Evolutionary conservation across 2,888 invertebrate species (phyloP), one percentile per base, ranked within the genome.

Genomic region (Antheraea yamamai): DNA sequence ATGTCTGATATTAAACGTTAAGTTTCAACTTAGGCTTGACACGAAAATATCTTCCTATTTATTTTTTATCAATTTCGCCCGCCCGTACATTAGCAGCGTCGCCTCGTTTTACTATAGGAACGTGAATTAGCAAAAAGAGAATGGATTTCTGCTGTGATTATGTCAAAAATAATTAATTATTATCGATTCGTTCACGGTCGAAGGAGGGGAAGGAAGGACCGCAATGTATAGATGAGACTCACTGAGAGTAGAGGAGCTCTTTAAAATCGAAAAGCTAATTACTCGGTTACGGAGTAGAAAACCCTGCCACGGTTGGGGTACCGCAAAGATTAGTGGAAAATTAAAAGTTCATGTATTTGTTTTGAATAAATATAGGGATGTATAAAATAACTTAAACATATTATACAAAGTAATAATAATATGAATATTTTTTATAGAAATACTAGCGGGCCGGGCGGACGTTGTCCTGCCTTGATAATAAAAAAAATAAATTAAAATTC

Each of bases 121-220:
- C 96, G 94, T 96, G 96, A 96, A 96, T 96, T 96, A 96, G 95
- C 96, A 95, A 95, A 95, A 96, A 96, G 95, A 95, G 95, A 96
- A 95, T 95, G 95, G 96, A 95, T 95, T 95, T 95, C 88, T 93
- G 95, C 92, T 89, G 95, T 96, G 96, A 96, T 96, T 96, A 96
- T 95, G 96, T 96, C 96, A 96, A 96, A 96, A 96, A 96, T 96
- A 96, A 96, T 96, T 96, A 96, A 96, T 96, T 96, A 96, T 95
- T 95, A 95, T 96, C 95, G 96, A 96, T 96, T 95, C 89, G 84
- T 85, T 82, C 83, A 85, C 87, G 89, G 85, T 87, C 89, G 88
- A 91, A 92, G 92, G 92, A 87, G 70, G n/a, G 70, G 23, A 70
- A 70, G 20, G 70, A 10, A 70, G 39, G 39, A 70, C 70, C 70